Percentiles rank a stretch among this genome's conserved stretches.
phyloP scores from a whole-genome alignment of 2,797 vertebrate species.

The Malacoraja senta region DNA sequence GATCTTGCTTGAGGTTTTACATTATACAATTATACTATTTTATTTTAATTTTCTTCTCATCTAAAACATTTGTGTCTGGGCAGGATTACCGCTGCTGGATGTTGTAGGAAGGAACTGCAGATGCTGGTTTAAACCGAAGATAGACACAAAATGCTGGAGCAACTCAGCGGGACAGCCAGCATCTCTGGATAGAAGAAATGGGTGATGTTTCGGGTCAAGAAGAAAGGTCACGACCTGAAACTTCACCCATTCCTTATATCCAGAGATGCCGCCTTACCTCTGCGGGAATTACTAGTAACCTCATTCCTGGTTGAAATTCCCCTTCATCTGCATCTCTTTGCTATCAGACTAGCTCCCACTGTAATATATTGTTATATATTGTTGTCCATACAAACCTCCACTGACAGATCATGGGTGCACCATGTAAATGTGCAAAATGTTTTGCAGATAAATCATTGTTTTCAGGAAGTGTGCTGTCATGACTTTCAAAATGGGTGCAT shows the following conservation, averaged over 20 bases:
- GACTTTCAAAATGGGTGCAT: not conserved
- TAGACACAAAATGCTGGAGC: no score
- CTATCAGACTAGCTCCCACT: not conserved
- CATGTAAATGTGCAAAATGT: not conserved
- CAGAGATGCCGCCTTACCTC: no score
- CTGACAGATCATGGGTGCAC: not conserved
- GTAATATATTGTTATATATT: not conserved
- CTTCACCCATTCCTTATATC: no score
- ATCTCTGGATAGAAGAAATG: no score
- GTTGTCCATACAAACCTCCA: not conserved
- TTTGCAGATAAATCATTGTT: conserved; percentile 7
- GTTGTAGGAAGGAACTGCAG: no score
- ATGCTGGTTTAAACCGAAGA: no score
- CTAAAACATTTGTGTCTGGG: not conserved
- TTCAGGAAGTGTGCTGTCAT: conserved; percentile 6
- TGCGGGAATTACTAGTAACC: no score
- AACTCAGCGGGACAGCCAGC: no score
- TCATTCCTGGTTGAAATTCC: not conserved
- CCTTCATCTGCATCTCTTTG: not conserved
- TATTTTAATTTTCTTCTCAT: not conserved
- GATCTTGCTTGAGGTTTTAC: not conserved
- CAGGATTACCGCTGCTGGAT: not conserved
- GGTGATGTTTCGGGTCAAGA: no score
- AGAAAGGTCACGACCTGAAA: no score
- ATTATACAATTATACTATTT: not conserved